Base-by-base conservation (phyloP, 1,140 invertebrate genomes). In the Bombyx mandarina region DNA sequence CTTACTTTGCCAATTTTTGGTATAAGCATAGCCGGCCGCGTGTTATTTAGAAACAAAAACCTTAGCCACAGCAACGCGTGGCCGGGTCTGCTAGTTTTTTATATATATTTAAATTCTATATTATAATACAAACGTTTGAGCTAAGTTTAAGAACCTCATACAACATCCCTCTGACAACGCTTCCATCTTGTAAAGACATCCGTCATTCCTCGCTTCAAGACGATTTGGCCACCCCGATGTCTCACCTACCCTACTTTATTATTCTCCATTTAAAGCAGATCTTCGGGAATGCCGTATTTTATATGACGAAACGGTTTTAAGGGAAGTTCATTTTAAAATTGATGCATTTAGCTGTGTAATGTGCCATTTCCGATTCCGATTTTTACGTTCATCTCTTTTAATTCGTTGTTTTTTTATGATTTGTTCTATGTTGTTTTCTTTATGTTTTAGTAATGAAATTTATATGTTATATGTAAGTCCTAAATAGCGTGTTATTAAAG, bases 151-250 rank as follows among this genome's bases (percentile, higher is more conserved):
- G 66, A 66, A 58, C 4, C 72, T 8, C 47, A 49, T 45, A 48
- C 59, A 54, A 68, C 63, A 75, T 62, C 71, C 58, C 60, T 52
- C 59, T 73, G 77, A 82, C 79, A 82, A 69, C 67, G 73, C 57
- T 60, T 69, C 69, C 70, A 71, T 74, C 79, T 82, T 82, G 82
- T 85, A 85, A 85, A 82, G 77, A 77, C 75, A 82, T 85, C 79
- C 75, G 75, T 85, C 82, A 82, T 82, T 79, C 79, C 51, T 67
- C 76, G 67, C 75, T 70, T 62, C 43, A 53, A 68, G 51, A 60
- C 63, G 62, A 76, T 70, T 77, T 66, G 74, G 59, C 61, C 61
- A 67, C 73, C 79, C 82, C 64, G 62, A 63, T 65, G 67, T 74
- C 72, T 77, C 68, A 70, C 66, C 57, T 64, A 60, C 60, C 60